Conservation (phyloP, 2,797 vertebrate species). For the Distichodus sexfasciatus region DNA sequence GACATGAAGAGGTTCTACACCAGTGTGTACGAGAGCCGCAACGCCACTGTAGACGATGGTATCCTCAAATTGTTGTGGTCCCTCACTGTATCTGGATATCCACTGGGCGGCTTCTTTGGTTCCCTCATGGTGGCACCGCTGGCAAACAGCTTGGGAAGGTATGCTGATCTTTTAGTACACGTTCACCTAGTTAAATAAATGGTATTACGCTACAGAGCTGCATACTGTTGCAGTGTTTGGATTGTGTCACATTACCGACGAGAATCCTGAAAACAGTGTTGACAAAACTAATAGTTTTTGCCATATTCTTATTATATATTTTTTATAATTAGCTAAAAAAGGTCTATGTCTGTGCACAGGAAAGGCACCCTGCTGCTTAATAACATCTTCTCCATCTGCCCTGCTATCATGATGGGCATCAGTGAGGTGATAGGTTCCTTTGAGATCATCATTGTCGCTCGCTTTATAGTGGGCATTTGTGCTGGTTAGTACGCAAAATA, state of each 20-base stretch:
- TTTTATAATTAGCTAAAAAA: too few relatives aligned
- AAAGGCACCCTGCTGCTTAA: conserved; percentile 93
- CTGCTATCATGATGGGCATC: conserved; percentile 90
- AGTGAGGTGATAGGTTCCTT: conserved; percentile 77
- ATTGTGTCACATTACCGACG: too few relatives aligned
- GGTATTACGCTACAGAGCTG: too few relatives aligned
- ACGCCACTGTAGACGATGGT: conserved; percentile 43
- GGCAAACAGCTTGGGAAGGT: conserved; percentile 88
- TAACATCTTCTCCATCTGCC: conserved; percentile 89
- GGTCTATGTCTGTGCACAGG: conserved; percentile 69
- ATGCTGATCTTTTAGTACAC: background rate
- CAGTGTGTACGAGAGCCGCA: conserved; percentile 71
- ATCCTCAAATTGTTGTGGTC: conserved; percentile 85
- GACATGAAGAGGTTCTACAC: conserved; percentile 88
- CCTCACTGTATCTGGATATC: conserved; percentile 90
- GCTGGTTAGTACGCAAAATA: conserved; percentile 87
- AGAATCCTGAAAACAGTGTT: too few relatives aligned
- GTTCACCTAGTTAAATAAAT: too few relatives aligned
- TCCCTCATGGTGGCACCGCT: conserved; percentile 88
- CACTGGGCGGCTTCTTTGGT: conserved; percentile 88
- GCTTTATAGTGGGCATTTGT: conserved; percentile 87
- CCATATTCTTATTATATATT: too few relatives aligned
- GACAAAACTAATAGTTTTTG: too few relatives aligned
- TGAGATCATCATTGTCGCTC: conserved; percentile 87
- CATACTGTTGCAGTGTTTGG: too few relatives aligned